A percentile compares a stretch with the other conserved stretches of the same genome.
These are phyloP conservation scores for Distichodus sexfasciatus DNA, from an alignment of 2,797 vertebrate species.

Conservation along the genomic window DNA sequence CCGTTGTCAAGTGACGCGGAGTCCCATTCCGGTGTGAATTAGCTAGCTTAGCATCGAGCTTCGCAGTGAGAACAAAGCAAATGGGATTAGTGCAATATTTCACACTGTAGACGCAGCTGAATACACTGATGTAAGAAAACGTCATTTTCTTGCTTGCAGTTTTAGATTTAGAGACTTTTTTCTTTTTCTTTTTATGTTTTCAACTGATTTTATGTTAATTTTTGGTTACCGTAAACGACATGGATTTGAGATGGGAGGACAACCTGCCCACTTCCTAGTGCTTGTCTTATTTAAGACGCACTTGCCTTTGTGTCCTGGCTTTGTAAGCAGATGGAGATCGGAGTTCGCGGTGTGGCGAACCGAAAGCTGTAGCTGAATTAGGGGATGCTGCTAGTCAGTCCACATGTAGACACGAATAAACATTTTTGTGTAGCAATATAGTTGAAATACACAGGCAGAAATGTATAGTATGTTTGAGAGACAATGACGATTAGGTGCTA, in stretches of 20 bases:
- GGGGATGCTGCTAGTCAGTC: conserved; percentile 52
- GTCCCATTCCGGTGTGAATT: conserved; percentile 5
- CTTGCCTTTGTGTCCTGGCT: conserved; percentile 47
- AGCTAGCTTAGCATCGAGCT: not conserved
- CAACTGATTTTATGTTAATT: conserved; percentile 44
- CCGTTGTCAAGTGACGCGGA: not conserved
- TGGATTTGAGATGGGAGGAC: conserved; percentile 25
- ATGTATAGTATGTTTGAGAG: conserved; percentile 45
- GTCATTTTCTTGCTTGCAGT: conserved; percentile 37
- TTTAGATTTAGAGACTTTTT: conserved; percentile 23
- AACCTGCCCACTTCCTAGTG: conserved; percentile 50
- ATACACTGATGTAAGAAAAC: conserved; percentile 46
- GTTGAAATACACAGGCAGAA: conserved; percentile 56
- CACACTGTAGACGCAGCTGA: conserved; percentile 60
- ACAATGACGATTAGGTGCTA: conserved; percentile 48
- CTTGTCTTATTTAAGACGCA: conserved; percentile 44
- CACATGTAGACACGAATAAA: conserved; percentile 13
- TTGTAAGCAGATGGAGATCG: conserved; percentile 50
- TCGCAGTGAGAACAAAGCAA: conserved; percentile 62
- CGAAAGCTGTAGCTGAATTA: conserved; percentile 46
- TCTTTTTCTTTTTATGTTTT: conserved; percentile 15
- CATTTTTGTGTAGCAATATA: conserved; percentile 66
- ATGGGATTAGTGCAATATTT: conserved; percentile 77
- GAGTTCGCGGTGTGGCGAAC: conserved; percentile 66
- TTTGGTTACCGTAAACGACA: conserved; percentile 39